Conservation (phyloP, 2,113 vertebrate species). For the Epinephelus lanceolatus region DNA sequence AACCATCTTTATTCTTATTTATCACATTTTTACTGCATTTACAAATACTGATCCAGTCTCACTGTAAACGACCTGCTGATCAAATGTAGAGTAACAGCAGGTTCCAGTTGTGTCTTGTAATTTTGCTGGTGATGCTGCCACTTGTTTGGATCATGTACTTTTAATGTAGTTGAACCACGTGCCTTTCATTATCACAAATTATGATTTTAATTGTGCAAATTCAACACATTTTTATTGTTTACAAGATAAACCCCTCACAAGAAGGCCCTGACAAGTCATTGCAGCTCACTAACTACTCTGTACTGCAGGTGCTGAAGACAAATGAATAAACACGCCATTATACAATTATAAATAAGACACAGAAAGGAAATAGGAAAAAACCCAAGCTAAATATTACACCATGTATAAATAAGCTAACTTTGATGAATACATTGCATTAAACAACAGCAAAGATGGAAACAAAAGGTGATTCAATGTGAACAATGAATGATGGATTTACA, state of each 20-base stretch:
- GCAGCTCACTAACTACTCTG: background rate
- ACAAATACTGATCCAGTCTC: background rate
- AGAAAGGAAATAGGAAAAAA: background rate
- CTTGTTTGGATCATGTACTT: background rate
- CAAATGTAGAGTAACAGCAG: background rate
- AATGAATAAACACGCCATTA: background rate
- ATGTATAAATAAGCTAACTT: background rate
- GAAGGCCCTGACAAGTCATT: background rate
- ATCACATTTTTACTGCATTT: background rate
- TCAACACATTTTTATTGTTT: background rate
- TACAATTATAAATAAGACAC: background rate
- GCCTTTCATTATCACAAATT: background rate
- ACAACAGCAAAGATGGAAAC: background rate
- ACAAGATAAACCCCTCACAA: background rate
- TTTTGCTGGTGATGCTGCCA: background rate
- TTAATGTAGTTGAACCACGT: background rate
- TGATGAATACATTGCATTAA: background rate
- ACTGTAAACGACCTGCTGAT: background rate
- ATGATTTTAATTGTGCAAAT: background rate
- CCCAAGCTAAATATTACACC: background rate
- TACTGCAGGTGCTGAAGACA: background rate
- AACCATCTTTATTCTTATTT: background rate
- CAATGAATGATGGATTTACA: background rate
- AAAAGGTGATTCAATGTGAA: background rate
- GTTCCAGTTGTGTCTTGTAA: background rate